phyloP scores from a whole-genome alignment of 2,797 vertebrate genomes.

The Muraenolepis orangiensis region DNA sequence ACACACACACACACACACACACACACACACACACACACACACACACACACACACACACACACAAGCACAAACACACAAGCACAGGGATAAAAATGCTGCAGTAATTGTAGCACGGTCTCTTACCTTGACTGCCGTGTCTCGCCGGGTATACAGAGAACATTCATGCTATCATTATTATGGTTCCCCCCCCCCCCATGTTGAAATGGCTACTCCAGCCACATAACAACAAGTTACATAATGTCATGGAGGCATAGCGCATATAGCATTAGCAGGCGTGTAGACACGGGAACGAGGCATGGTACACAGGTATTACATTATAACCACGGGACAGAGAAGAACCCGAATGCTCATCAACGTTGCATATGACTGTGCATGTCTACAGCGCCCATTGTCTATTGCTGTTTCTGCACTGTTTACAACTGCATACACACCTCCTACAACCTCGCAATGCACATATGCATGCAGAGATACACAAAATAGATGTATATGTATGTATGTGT shows the following conservation, averaged over 20 bases:
- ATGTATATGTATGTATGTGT: neutral
- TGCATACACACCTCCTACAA: too few relatives aligned
- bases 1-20: neutral
- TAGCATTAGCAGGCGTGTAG: neutral
- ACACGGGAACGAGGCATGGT: too few relatives aligned
- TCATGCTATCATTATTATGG: neutral
- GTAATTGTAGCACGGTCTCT: neutral
- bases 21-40: constrained; percentile 79
- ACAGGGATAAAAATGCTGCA: constrained; percentile 17
- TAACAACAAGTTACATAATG: neutral
- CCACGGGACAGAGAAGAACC: too few relatives aligned
- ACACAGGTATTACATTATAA: too few relatives aligned
- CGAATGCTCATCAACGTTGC: too few relatives aligned
- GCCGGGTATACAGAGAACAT: neutral
- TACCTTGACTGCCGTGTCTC: neutral
- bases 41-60: constrained; percentile 72
- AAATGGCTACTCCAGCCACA: neutral
- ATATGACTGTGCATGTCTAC: too few relatives aligned
- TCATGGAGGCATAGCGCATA: neutral
- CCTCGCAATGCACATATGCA: too few relatives aligned
- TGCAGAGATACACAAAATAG: too few relatives aligned
- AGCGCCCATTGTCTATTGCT: too few relatives aligned
- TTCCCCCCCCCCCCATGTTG: neutral
- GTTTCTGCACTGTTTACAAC: too few relatives aligned
- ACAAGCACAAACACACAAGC: constrained; percentile 26